Conservation (phyloP, 1,140 invertebrate species). For the Neomicropteryx cornuta region DNA sequence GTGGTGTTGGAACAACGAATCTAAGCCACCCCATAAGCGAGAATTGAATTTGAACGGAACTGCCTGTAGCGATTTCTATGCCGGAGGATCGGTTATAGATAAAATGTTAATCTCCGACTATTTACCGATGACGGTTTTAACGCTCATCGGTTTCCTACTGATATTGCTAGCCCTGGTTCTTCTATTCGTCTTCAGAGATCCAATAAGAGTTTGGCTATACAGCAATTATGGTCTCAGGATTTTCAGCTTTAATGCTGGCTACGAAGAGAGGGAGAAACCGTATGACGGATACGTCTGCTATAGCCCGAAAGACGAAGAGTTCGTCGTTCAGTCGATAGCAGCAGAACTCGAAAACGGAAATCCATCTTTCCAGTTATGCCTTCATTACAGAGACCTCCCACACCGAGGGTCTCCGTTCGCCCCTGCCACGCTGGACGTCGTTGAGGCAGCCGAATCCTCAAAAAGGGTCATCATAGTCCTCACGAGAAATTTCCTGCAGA, state of each 20-base stretch:
- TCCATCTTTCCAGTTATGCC: conserved; percentile 68
- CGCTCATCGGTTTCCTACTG: conserved; percentile 60
- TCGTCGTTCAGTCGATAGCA: conserved; percentile 72
- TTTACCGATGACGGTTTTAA: conserved; percentile 71
- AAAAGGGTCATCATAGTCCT: conserved; percentile 68
- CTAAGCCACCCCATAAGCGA: conserved; percentile 56
- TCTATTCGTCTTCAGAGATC: conserved; percentile 71
- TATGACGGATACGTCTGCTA: conserved; percentile 92
- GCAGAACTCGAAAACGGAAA: conserved; percentile 71
- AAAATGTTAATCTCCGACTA: conserved; percentile 75
- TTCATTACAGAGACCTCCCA: conserved; percentile 74
- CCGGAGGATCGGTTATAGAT: conserved; percentile 70
- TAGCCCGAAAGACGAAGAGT: conserved; percentile 85
- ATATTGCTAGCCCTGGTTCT: conserved; percentile 61
- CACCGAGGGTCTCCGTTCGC: conserved; percentile 56
- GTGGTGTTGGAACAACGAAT: conserved; percentile 69
- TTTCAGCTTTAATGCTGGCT: conserved; percentile 47
- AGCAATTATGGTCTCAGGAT: conserved; percentile 76
- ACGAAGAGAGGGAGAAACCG: conserved; percentile 70
- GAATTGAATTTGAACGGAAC: conserved; percentile 72
- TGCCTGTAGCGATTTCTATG: conserved; percentile 71
- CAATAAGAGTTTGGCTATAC: conserved; percentile 77
- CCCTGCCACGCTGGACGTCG: conserved; percentile 61
- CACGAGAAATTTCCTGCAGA: conserved; percentile 74
- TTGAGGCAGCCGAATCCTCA: conserved; percentile 79